Percentiles rank a stretch among this genome's conserved stretches.
Evolutionary conservation across 2,113 vertebrate species (phyloP).

Genomic region (Columbina picui): DNA sequence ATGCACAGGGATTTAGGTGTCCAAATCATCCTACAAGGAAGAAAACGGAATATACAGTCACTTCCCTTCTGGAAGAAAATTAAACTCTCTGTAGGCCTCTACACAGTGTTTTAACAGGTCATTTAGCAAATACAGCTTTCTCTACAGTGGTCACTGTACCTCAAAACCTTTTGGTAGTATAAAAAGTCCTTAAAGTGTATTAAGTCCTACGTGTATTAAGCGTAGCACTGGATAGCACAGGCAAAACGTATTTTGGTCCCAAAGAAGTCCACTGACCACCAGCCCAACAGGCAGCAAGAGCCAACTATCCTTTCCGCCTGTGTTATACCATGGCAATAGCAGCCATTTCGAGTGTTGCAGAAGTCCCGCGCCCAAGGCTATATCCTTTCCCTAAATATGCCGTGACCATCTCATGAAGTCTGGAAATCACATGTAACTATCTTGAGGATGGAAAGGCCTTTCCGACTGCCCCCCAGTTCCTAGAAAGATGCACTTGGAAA

Average conservation of each 20-base stretch:
- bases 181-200: background rate
- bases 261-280: background rate
- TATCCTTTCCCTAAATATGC: background rate
- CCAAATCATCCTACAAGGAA: background rate
- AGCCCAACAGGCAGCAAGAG: background rate
- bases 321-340: background rate
- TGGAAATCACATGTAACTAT: background rate
- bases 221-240: background rate
- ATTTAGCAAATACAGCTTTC: background rate
- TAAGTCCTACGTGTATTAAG: background rate
- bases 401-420: fast-evolving
- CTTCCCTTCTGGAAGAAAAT: background rate
- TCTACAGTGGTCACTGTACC: background rate
- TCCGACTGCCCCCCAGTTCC: background rate
- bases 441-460: background rate
- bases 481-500: background rate
- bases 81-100: background rate
- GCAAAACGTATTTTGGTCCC: background rate
- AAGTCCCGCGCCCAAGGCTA: background rate
- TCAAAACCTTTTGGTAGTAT: background rate
- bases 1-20: background rate
- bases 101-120: background rate
- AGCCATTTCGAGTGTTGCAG: background rate
- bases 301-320: background rate
- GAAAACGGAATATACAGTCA: background rate